These are phyloP conservation scores for Eurystomus gularis DNA, from an alignment of 2,113 vertebrate genomes.

Conservation along the genomic window DNA sequence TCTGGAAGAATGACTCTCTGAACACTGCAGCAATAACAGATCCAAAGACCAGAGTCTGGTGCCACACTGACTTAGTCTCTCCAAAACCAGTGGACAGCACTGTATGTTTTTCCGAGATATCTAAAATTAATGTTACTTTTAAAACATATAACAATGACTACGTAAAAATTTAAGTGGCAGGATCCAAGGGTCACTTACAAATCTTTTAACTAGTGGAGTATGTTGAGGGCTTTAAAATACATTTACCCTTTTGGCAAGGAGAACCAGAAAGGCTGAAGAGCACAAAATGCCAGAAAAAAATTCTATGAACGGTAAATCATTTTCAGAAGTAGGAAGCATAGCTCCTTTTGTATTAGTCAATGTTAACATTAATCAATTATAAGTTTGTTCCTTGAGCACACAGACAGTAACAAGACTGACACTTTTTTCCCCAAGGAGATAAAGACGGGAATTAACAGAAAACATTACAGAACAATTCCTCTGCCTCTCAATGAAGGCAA, in stretches of 20 bases:
- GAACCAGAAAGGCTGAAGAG: neutral
- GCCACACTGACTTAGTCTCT: neutral
- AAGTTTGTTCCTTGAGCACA: neutral
- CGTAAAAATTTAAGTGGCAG: neutral
- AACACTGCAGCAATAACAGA: neutral
- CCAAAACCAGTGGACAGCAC: neutral
- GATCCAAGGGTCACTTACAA: neutral
- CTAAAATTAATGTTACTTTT: neutral
- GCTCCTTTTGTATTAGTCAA: neutral
- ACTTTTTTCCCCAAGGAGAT: neutral
- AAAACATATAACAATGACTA: neutral
- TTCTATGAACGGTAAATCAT: neutral
- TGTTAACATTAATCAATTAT: neutral
- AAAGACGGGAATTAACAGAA: neutral
- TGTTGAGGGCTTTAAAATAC: slow-evolving; percentile 12
- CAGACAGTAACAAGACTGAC: neutral
- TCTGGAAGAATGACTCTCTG: neutral
- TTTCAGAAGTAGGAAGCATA: neutral
- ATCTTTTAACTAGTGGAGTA: neutral
- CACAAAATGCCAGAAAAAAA: neutral
- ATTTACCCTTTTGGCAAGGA: neutral
- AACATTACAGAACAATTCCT: neutral
- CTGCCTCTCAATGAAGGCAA: neutral
- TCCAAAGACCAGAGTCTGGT: neutral
- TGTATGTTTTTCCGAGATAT: neutral